Percentiles rank a stretch among this genome's conserved stretches.
Evolutionary conservation across 1,140 invertebrate species (phyloP).

Genomic region (Gyrodactylus salaris): DNA sequence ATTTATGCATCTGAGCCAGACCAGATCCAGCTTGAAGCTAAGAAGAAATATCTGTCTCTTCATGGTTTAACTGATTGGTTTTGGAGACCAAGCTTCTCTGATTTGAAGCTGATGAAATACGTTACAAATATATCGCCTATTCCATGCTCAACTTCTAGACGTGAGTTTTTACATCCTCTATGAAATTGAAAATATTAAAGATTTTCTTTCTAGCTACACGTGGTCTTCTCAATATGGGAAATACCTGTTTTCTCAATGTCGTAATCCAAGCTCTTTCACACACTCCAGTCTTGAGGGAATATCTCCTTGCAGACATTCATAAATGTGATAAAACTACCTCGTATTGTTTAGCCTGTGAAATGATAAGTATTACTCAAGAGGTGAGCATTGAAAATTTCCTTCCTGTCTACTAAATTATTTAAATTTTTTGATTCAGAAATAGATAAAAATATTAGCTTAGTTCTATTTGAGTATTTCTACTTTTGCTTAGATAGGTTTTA

Average conservation of each 20-base stretch:
- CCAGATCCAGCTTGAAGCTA: background rate
- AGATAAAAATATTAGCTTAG: background rate
- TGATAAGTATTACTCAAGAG: constrained; percentile 24
- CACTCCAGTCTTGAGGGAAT: constrained; percentile 62
- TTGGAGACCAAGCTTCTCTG: background rate
- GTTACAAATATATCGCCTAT: background rate
- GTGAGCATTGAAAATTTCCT: background rate
- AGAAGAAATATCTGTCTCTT: background rate
- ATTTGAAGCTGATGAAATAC: constrained; percentile 3
- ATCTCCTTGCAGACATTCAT: constrained; percentile 66
- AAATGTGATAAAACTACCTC: constrained; percentile 15
- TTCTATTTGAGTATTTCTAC: constrained; percentile 8
- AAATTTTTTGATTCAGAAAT: constrained; percentile 12
- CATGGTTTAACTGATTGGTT: background rate
- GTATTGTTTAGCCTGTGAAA: constrained; percentile 64
- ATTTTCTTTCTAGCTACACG: constrained; percentile 23
- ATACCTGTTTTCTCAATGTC: constrained; percentile 94
- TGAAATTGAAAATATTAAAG: background rate
- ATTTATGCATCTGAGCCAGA: background rate
- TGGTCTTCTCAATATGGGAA: constrained; percentile 75
- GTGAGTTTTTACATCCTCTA: background rate
- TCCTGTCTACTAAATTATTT: constrained; percentile 16
- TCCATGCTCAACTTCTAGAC: background rate
- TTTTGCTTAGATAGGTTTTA: too few relatives aligned
- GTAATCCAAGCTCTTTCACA: constrained; percentile 77